Base-by-base conservation (phyloP, 1,140 invertebrate genomes). In the Zaprionus nigranus region DNA sequence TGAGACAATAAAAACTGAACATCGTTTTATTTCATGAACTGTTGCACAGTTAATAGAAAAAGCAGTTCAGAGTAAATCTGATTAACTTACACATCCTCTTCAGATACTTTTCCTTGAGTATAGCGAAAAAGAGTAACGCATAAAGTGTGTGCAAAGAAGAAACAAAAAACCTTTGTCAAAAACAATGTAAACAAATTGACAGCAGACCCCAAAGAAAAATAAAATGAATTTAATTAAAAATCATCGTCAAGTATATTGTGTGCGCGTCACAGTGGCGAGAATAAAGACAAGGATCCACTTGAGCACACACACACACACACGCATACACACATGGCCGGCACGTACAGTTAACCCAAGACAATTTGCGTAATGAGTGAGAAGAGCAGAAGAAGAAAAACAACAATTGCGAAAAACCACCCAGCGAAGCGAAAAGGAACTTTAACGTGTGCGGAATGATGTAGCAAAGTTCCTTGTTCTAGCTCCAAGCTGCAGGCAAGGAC, bases 181-280 rank as follows among this genome's bases (percentile, higher is more conserved):
- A 51, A 51, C 20, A 22, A 51, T 24, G 46, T 20, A 51, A 51
- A 51, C 20, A 51, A 30, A 57, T 58, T 22, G 22, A 17, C 30
- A 38, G 49, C 11, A 53, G 22, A 34, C 40, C 58, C 34, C 36
- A 38, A 61, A 30, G 30, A 34, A 43, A 15, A 22, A 43, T 79
- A 67, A 79, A 87, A 87, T 86, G 80, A 80, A 87, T 87, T 87
- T 87, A 82, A 86, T 86, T 87, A 82, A 86, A 85, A 86, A 87
- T 86, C 77, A 80, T 79, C 72, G 65, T 65, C 76, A 38, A 60
- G 75, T 65, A 56, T 49, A 63, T 69, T 71, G 56, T 79, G 77
- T 62, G 43, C 40, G 26, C 59, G 57, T 40, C 30, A 57, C 22
- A 12, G n/a, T 58, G 61, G 22, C 49, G 22, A 78, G 61, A 20